Conservation (phyloP, 2,797 vertebrate genomes). For the Tolypeutes matacus region DNA sequence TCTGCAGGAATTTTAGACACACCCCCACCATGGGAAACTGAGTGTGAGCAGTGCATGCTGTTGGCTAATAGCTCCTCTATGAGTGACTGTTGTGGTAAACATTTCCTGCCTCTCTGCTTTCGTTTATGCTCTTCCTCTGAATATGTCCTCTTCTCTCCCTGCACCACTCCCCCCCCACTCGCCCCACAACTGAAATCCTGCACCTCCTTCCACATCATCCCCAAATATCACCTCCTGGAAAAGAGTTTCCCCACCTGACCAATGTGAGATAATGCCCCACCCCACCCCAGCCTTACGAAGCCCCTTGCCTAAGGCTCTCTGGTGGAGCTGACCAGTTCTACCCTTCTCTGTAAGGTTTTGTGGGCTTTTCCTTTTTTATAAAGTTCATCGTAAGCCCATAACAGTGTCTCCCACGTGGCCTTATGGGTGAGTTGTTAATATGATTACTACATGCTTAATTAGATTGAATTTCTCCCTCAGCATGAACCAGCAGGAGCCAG, state of each 20-base stretch:
- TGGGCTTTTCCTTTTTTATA: neutral
- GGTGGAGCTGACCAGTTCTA: neutral
- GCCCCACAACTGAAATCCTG: neutral
- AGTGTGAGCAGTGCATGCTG: neutral
- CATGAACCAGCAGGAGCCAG: neutral
- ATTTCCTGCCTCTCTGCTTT: neutral
- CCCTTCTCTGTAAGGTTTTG: too few species aligned
- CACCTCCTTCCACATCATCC: neutral
- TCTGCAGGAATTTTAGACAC: neutral
- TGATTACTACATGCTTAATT: neutral
- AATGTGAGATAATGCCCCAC: too few species aligned
- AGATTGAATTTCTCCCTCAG: neutral
- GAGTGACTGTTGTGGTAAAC: accelerated
- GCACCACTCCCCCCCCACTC: neutral
- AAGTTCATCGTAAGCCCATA: neutral
- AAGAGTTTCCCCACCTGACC: neutral
- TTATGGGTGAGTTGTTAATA: neutral
- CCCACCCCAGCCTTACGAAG: neutral
- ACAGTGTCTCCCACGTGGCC: accelerated
- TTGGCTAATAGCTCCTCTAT: neutral
- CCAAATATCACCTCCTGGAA: neutral
- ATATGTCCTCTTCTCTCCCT: neutral
- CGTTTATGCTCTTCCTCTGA: neutral
- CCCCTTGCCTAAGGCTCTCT: neutral
- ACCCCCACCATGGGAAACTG: neutral